phyloP scores from a whole-genome alignment of 2,797 vertebrate species.

The Macroramphosus scolopax region DNA sequence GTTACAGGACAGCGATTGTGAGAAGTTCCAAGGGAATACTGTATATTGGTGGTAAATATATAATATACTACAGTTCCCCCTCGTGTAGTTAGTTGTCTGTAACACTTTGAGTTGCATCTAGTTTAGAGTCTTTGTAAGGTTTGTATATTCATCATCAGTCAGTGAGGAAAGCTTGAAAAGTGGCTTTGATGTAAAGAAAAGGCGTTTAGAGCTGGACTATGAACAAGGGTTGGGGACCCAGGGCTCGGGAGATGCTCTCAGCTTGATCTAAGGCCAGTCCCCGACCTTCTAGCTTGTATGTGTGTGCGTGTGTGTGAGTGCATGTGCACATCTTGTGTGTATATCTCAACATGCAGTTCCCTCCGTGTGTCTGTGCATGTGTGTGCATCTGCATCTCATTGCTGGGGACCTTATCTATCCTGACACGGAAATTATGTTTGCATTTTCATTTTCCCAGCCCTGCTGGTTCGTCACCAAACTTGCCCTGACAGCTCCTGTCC shows the following conservation, averaged over 20 bases:
- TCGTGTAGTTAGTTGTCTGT: too few species aligned
- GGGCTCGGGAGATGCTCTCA: slow-evolving; percentile 39
- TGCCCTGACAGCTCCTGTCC: slow-evolving; percentile 90
- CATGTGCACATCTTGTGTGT: slow-evolving; percentile 23
- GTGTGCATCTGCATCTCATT: slow-evolving; percentile 68
- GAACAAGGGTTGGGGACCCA: slow-evolving; percentile 27
- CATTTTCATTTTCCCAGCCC: slow-evolving; percentile 87
- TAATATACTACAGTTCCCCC: too few species aligned
- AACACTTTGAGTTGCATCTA: too few species aligned
- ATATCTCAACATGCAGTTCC: slow-evolving; percentile 35
- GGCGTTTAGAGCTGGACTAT: slow-evolving; percentile 13
- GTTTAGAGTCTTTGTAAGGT: too few species aligned
- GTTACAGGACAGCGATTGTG: too few species aligned
- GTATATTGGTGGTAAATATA: too few species aligned
- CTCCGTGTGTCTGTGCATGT: slow-evolving; percentile 48
- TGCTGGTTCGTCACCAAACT: slow-evolving; percentile 84
- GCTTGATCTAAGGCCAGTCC: slow-evolving; percentile 16
- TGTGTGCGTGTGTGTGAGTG: slow-evolving; percentile 22
- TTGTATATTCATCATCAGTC: background rate
- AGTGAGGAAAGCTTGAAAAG: slow-evolving; percentile 6
- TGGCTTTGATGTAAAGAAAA: slow-evolving; percentile 29
- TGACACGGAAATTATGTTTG: slow-evolving; percentile 93
- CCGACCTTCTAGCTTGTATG: slow-evolving; percentile 35
- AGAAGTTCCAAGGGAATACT: too few species aligned
- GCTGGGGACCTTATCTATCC: slow-evolving; percentile 79